Evolutionary conservation across 1,140 invertebrate species (phyloP).

Genomic region (Cyphomyrmex costatus): DNA sequence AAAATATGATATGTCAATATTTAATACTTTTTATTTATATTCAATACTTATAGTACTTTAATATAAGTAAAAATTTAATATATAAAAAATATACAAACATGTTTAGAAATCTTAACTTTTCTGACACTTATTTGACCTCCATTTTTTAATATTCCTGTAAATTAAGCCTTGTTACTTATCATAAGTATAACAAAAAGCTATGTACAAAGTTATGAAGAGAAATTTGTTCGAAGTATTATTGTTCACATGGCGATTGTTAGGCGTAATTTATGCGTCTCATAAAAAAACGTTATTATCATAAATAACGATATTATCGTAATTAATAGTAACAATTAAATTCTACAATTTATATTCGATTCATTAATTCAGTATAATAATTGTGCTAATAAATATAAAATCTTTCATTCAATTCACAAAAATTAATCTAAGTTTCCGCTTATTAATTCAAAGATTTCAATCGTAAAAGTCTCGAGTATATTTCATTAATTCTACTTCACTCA

Average conservation of each 20-base stretch:
- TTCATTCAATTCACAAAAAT: constrained; percentile 1
- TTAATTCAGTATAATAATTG: not conserved
- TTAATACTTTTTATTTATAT: constrained; percentile 1
- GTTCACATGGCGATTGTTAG: constrained; percentile 26
- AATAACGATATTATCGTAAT: not conserved
- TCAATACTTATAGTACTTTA: not conserved
- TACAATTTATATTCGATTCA: not conserved
- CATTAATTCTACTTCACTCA: not conserved
- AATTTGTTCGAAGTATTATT: constrained; percentile 20
- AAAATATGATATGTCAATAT: constrained; percentile 29
- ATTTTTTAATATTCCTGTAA: constrained; percentile 21
- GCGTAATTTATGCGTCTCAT: constrained; percentile 30
- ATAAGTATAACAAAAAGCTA: constrained; percentile 14
- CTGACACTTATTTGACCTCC: constrained; percentile 7
- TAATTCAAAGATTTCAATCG: not conserved
- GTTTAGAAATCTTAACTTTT: not conserved
- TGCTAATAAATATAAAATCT: constrained; percentile 3
- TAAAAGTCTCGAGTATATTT: not conserved
- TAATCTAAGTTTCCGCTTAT: not conserved
- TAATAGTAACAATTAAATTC: constrained; percentile 8
- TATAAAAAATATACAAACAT: not conserved
- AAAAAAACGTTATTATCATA: not conserved
- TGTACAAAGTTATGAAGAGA: not conserved
- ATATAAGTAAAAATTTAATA: not conserved
- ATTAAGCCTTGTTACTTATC: constrained; percentile 3